Base-by-base conservation (phyloP, 1,140 invertebrate genomes). In the Drosophila quadrilineata region DNA sequence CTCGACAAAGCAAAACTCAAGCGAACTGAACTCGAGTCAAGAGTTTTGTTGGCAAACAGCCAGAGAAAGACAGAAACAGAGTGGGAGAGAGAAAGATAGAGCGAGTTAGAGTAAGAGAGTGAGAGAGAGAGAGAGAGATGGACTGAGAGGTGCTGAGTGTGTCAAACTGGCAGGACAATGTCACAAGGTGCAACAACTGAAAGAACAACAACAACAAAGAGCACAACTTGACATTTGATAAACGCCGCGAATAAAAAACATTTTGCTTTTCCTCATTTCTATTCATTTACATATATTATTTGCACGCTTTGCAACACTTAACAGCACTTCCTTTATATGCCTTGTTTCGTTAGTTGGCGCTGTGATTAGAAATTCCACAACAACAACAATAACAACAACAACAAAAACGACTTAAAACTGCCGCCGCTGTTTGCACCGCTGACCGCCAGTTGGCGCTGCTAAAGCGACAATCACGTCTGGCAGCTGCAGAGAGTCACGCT, bases 1-100 rank as follows among this genome's bases (percentile, higher is more conserved):
- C 41, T 53, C 65, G 54, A 80, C 52, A 53, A 64, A 58, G 66
- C 75, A 72, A 84, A 76, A 73, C 67, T 68, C 68, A 69, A 75
- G 72, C 75, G 72, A 62, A 59, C 52, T 28, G 71, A 79, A 79
- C 69, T 73, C 70, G 71, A 76, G 54, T 76, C 73, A 66, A 67
- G 41, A 52, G 60, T 59, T 52, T 36, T 48, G 64, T 59, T 66
- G 48, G 75, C 76, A 75, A 64, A 50, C 57, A 59, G 71, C 76
- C 75, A 82, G n/a, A 31, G 10, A 21, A 2, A 26, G 22, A 50
- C 29, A 45, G 36, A 16, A 6, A 31, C n/a, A 22, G 12, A 16
- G 3, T 9, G 19, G 9, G 56, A 31, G 28, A 40, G 33, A 9
- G 8, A 19, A 17, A 9, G 29, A 12, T 17, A n/a, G 6, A 10